Base-by-base conservation (phyloP, 2,797 vertebrate genomes). In the Coendou prehensilis region DNA sequence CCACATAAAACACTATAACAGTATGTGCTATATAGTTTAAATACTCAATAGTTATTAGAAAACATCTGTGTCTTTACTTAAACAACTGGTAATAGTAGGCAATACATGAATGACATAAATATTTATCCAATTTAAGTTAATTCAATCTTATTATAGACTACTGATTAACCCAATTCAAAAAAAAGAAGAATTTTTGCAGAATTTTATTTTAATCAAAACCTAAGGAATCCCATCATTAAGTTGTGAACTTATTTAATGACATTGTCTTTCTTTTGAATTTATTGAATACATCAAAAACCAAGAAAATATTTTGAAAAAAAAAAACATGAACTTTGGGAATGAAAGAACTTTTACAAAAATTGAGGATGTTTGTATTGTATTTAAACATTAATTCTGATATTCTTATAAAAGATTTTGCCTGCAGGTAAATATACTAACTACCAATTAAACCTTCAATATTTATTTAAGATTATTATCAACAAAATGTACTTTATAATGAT, bases 391-490 rank as follows among this genome's bases (percentile, higher is more conserved):
- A 89, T 79, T 50, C 82, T 90, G 87, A 57, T 83, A 87, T 88
- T 67, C 17, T 4, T 75, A 13, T 90, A 28, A 80, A 64, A 54
- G 33, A 83, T 80, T 86, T 90, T 92, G 13, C 11, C 54, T 22
- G 28, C 1, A 45, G 50, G 37, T 23, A 95, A 80, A 94, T 56
- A 86, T 75, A 52, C 54, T 78, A 54, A 17, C n/a, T 56, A 76
- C 22, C 9, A 85, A 78, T 81, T 54, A 54, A 45, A 20, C 2
- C 82, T 89, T 87, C 83, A 91, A 41, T 61, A 83, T 80, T 88
- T 97, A 69, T 13, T 17, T 91, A 82, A 94, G 75, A 50, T 5
- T 81, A 28, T 50, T 92, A 90, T 86, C 84, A 93, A 81, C 23
- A 75, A 61, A 84, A 92, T 76, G 7, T 41, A 50, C 28, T 75